A percentile compares a stretch with the other conserved stretches of the same genome.
These are phyloP conservation scores for Petrocephalus sullivani DNA, from an alignment of 2,797 vertebrate genomes.

Conservation along the genomic window DNA sequence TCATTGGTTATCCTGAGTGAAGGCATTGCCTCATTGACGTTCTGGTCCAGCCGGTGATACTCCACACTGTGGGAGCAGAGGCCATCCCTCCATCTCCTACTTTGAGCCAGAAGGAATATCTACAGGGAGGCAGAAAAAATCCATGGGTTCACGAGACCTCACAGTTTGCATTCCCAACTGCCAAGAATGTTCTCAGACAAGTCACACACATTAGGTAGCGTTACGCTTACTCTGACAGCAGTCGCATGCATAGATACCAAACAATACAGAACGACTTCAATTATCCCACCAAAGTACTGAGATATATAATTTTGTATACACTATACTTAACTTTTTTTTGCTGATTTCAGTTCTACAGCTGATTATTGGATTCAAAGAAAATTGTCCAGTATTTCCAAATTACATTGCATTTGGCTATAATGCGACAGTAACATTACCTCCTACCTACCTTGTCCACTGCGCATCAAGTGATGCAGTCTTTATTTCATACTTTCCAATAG, in stretches of 20 bases:
- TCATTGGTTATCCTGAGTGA: conserved; percentile 93
- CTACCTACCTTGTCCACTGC: neutral
- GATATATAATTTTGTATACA: neutral
- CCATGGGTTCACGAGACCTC: neutral
- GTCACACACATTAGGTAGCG: neutral
- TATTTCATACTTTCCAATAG: neutral
- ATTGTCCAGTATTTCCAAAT: neutral
- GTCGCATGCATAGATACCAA: neutral
- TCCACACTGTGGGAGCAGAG: conserved; percentile 83
- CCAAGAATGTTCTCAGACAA: neutral
- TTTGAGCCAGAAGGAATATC: conserved; percentile 86
- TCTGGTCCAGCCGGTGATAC: conserved; percentile 87
- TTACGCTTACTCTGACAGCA: neutral
- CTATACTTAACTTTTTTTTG: neutral
- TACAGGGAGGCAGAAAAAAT: conserved; percentile 41
- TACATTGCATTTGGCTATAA: neutral
- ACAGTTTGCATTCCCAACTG: neutral
- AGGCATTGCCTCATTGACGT: conserved; percentile 91
- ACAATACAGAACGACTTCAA: neutral
- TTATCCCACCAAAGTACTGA: neutral
- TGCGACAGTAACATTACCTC: neutral
- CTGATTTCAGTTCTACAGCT: neutral
- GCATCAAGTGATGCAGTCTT: neutral
- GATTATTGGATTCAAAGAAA: neutral
- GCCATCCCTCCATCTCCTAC: conserved; percentile 82